These are phyloP conservation scores for Drosophila neotestacea DNA, from an alignment of 2,888 invertebrate species.

Conservation along the genomic window DNA sequence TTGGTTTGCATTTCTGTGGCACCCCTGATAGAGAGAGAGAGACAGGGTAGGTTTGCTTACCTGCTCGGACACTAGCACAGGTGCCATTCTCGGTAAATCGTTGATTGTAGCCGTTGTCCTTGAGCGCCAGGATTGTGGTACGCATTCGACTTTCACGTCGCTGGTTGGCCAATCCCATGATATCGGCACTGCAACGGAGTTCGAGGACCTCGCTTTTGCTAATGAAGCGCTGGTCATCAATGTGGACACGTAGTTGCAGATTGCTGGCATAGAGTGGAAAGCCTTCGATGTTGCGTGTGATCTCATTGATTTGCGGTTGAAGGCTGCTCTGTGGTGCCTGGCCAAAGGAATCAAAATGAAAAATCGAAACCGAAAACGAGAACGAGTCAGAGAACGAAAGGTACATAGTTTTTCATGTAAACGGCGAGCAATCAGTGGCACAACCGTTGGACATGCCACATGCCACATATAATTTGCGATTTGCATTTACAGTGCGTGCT, in stretches of 20 bases:
- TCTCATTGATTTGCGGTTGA: constrained; percentile 84
- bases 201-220: constrained; percentile 83
- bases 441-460: constrained; percentile 11
- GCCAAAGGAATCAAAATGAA: constrained; percentile 13
- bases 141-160: constrained; percentile 80
- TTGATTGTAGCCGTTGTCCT: constrained; percentile 84
- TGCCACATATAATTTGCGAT: constrained; percentile 46
- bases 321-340: constrained; percentile 83
- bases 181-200: constrained; percentile 83
- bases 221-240: constrained; percentile 84
- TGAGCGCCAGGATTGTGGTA: constrained; percentile 82
- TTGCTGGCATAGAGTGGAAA: constrained; percentile 83
- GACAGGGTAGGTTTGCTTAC: constrained; percentile 28
- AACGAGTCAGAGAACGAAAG: background rate
- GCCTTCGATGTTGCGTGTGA: constrained; percentile 83
- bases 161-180: constrained; percentile 79
- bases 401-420: background rate
- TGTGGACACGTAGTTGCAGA: constrained; percentile 84
- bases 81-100: constrained; percentile 80
- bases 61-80: constrained; percentile 56
- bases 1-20: too few relatives aligned
- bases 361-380: constrained; percentile 10
- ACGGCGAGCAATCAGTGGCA: constrained; percentile 13
- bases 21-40: background rate
- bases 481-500: constrained; percentile 36